Conservation (phyloP, 1,140 invertebrate species). For the Trissolcus basalis region DNA sequence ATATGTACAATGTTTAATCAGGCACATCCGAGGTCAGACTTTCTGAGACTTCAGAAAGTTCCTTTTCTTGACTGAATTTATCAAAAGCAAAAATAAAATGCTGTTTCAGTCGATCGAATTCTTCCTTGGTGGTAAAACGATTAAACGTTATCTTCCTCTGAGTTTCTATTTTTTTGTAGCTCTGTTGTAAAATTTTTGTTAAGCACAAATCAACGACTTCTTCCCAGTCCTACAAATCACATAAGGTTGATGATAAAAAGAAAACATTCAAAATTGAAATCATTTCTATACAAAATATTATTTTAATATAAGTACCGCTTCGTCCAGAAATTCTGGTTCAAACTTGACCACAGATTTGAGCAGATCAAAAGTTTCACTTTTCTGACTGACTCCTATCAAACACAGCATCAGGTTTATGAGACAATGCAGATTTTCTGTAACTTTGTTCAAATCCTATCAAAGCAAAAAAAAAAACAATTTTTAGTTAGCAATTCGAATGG, state of each 20-base stretch:
- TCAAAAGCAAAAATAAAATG: constrained; percentile 37
- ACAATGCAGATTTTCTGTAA: constrained; percentile 30
- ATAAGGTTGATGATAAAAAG: not conserved
- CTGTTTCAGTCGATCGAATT: constrained; percentile 33
- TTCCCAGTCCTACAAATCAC: constrained; percentile 33
- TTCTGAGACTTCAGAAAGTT: constrained; percentile 32
- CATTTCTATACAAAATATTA: constrained; percentile 2
- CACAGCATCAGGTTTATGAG: constrained; percentile 25
- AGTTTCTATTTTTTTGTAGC: constrained; percentile 27
- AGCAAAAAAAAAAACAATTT: not conserved
- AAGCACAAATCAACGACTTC: constrained; percentile 35
- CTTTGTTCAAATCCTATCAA: constrained; percentile 34
- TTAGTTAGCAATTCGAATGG: too few relatives aligned
- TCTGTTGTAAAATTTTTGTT: constrained; percentile 34
- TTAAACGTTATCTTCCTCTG: constrained; percentile 9
- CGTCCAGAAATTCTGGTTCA: constrained; percentile 22
- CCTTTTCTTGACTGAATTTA: constrained; percentile 31
- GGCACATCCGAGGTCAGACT: constrained; percentile 4
- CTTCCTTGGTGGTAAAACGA: constrained; percentile 20
- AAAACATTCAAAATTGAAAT: too few relatives aligned
- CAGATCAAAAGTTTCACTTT: constrained; percentile 17
- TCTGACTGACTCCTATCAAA: constrained; percentile 10
- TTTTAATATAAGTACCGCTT: constrained; percentile 28
- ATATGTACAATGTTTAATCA: not conserved
- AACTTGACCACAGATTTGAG: constrained; percentile 29